Percentiles rank a stretch among this genome's conserved stretches.
Conservation (phyloP, 2,113 vertebrate species). For the Seriola dumerili region DNA sequence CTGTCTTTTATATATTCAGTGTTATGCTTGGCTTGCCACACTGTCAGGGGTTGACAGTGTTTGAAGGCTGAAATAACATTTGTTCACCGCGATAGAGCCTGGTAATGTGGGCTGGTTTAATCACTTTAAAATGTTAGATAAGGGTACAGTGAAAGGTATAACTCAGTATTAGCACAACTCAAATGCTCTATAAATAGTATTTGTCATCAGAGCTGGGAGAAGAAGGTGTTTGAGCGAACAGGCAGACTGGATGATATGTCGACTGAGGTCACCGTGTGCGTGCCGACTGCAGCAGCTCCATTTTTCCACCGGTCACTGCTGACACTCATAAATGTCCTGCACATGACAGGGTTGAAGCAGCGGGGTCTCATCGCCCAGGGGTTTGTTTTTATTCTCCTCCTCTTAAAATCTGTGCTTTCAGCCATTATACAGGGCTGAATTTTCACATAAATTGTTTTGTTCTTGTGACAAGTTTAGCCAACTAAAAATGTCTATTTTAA, state of each 20-base stretch:
- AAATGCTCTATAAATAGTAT: conserved; percentile 81
- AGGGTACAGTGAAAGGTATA: conserved; percentile 76
- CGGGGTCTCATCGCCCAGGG: conserved; percentile 32
- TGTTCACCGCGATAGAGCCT: conserved; percentile 40
- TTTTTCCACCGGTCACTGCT: conserved; percentile 76
- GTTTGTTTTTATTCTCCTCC: conserved; percentile 62
- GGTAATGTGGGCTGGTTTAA: conserved; percentile 68
- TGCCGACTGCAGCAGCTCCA: conserved; percentile 54
- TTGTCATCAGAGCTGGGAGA: conserved; percentile 78
- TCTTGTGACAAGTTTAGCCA: conserved; percentile 18
- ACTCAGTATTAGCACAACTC: conserved; percentile 59
- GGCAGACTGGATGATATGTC: conserved; percentile 68
- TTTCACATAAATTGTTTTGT: conserved; percentile 47
- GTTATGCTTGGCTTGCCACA: conserved; percentile 60
- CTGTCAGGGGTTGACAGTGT: conserved; percentile 58
- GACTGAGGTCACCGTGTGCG: conserved; percentile 65
- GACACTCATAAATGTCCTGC: conserved; percentile 68
- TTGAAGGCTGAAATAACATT: conserved; percentile 66
- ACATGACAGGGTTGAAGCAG: conserved; percentile 59
- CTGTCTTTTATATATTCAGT: conserved; percentile 33
- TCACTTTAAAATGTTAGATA: conserved; percentile 75
- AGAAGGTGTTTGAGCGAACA: conserved; percentile 74
- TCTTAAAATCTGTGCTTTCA: conserved; percentile 60
- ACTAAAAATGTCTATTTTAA: conserved; percentile 44
- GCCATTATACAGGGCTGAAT: conserved; percentile 18